Base-by-base conservation (phyloP, 1,140 invertebrate species). In the Drosophila parabipectinata region DNA sequence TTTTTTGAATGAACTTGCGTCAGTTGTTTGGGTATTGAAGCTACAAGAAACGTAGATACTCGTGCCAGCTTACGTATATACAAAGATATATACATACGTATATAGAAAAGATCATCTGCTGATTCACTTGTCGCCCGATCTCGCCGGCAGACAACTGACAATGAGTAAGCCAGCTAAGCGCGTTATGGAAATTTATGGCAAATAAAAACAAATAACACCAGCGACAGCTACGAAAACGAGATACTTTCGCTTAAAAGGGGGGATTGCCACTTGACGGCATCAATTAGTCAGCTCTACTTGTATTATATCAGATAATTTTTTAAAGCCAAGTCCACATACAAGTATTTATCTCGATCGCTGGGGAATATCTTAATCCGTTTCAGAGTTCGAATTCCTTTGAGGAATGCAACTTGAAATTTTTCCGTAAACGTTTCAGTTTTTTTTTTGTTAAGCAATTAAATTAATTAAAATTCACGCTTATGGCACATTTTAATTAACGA, bases 381-480 rank as follows among this genome's bases (percentile, higher is more conserved):
- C 14, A 52, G 14, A 67, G 47, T 34, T 53, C 45, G 34, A 37
- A 37, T 53, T 39, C 30, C 62, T 37, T 12, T 21, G n/a, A 6
- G 52, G 52, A 69, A 71, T 71, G 26, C 52, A 15, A 9, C 47
- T 45, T 24, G 10, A 45, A 48, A 64, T 82, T 72, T 79, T 81
- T 73, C 57, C 58, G 64, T 64, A 52, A 45, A 14, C 47, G 60
- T 53, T 67, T 6, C 32, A 10, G 56, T 76, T 63, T 18, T 15
- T 18, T 15, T 18, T 66, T 82, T 74, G 56, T 54, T 45, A 10
- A 57, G 63, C 79, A 82, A 82, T 83, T 83, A 82, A 83, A 74
- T 72, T 84, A 83, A 83, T 84, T 83, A 71, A 84, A 72, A 79
- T 84, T 79, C 74, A 84, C 80, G 80, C 80, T 84, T 84, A 79